phyloP scores from a whole-genome alignment of 2,797 vertebrate species.

The Peromyscus aztecus region DNA sequence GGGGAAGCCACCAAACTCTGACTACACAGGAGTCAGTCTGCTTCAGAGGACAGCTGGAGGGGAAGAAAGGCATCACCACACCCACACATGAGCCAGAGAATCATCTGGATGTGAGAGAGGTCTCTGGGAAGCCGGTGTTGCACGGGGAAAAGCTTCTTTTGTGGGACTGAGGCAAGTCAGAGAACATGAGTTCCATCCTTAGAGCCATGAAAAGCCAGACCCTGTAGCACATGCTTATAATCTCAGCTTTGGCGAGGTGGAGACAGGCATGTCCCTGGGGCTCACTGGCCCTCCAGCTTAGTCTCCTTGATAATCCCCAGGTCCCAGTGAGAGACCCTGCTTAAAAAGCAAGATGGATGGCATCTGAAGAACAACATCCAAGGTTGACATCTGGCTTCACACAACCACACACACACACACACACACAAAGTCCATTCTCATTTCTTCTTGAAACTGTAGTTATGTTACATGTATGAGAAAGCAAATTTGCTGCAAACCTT shows the following conservation, averaged over 20 bases:
- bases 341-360: not conserved
- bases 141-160: not conserved
- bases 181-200: not conserved
- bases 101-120: not conserved
- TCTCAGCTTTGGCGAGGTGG: not conserved
- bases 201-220: too few relatives aligned
- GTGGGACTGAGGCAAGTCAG: not conserved
- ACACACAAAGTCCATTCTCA: not conserved
- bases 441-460: not conserved
- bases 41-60: rapidly evolving
- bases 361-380: not conserved
- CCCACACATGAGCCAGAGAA: not conserved
- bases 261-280: not conserved
- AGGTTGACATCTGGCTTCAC: not conserved
- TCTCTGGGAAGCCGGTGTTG: not conserved
- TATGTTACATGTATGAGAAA: not conserved
- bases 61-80: not conserved
- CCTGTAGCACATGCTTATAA: not conserved
- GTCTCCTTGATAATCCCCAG: not conserved
- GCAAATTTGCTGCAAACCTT: not conserved
- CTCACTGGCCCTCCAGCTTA: not conserved
- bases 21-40: rapidly evolving
- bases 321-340: too few relatives aligned
- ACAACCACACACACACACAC: not conserved
- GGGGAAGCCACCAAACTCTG: not conserved